Base-by-base conservation (phyloP, 2,888 invertebrate species). In the Cryptops parisi region DNA sequence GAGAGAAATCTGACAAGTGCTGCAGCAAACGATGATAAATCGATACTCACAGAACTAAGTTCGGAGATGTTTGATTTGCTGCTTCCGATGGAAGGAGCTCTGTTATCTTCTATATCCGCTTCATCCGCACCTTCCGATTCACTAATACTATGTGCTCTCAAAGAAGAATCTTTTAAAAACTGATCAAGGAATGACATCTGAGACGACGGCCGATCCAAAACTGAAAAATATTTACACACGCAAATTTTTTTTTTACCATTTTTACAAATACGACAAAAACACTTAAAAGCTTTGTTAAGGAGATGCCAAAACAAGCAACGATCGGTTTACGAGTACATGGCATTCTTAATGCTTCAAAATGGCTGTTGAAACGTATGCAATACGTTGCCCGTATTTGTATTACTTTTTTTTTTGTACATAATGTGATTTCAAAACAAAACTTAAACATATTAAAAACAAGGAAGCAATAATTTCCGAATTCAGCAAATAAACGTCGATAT, bases 181-280 rank as follows among this genome's bases (percentile, higher is more conserved):
- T 88, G 87, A 67, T 89, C 89, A 67, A 87, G 71, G 70, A 88
- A 88, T 59, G 89, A 89, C 80, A 88, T 84, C 71, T 89, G 89
- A 27, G 90, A 90, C 38, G 87, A 81, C 49, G 89, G 86, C 60
- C 89, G 78, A 67, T 89, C 89, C 73, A 87, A 70, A 72, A 88
- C 88, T 89, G 76, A 60, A 54, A 57, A 54, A 55, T 57, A 59
- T 21, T 26, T 25, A 23, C 46, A 46, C 2, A 46, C 19, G 15
- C 15, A 44, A 44, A 23, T n/a, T 21, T 12, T 44, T 43, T 43
- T 44, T 21, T 25, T 44, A 25, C 24, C 23, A 44, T 21, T 44
- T 44, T 15, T 44, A 21, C n/a, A 44, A 22, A 5, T 40, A 40
- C 17, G 21, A 2, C 21, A 4, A 2, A 44, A 44, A 44, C 5